Percentiles rank a stretch among this genome's conserved stretches.
Evolutionary conservation across 2,113 vertebrate species (phyloP).

Genomic region (Dryoscopus gambensis): DNA sequence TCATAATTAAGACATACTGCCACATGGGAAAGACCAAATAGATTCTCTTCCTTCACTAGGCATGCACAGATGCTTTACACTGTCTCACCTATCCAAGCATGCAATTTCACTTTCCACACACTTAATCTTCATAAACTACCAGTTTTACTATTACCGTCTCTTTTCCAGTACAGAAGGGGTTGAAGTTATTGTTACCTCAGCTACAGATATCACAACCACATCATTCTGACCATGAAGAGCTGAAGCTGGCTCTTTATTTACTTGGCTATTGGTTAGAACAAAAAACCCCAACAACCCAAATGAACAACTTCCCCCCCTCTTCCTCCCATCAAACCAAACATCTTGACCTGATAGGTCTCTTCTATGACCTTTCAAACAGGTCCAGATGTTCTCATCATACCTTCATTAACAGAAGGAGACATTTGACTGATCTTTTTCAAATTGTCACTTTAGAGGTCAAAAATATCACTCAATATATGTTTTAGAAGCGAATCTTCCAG

Average conservation of each 20-base stretch:
- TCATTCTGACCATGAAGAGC: not conserved
- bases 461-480: not conserved
- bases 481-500: not conserved
- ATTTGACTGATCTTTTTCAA: not conserved
- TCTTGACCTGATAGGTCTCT: not conserved
- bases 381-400: not conserved
- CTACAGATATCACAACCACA: not conserved
- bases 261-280: not conserved
- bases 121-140: not conserved
- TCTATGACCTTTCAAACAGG: not conserved
- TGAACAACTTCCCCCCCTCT: not conserved
- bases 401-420: not conserved
- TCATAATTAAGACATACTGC: not conserved
- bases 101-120: not conserved
- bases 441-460: not conserved
- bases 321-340: not conserved
- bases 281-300: not conserved
- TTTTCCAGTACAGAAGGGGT: not conserved
- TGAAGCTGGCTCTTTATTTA: not conserved
- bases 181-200: not conserved
- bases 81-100: not conserved
- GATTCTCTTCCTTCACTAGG: not conserved
- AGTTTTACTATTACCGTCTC: not conserved
- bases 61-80: not conserved
- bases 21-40: not conserved